Conservation (phyloP, 2,113 vertebrate genomes). For the Eptesicus fuscus region DNA sequence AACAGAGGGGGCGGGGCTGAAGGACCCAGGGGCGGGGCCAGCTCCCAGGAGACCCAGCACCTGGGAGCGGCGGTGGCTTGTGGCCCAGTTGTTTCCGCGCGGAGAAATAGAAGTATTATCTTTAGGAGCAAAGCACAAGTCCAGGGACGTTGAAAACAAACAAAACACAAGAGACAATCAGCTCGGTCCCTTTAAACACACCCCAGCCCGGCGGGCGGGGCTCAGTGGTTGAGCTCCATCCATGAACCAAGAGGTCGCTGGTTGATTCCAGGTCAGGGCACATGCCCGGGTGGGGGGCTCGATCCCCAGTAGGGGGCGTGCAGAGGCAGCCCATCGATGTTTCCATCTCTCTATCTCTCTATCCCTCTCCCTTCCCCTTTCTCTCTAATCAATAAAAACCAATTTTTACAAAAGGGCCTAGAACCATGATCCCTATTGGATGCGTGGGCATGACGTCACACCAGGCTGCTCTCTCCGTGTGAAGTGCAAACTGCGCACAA, state of each 20-base stretch:
- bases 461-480: not conserved
- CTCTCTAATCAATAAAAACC: no score
- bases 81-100: not conserved
- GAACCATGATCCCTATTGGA: not conserved
- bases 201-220: not conserved
- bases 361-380: no score
- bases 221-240: no score
- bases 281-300: no score
- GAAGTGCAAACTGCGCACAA: not conserved
- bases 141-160: not conserved
- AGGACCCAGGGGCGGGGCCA: not conserved
- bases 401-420: no score
- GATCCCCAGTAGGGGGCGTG: no score
- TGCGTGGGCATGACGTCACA: not conserved
- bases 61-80: not conserved
- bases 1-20: not conserved
- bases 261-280: no score
- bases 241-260: no score
- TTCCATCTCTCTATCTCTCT: no score
- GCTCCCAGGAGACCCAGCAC: not conserved
- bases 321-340: no score
- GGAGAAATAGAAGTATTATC: not conserved
- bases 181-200: not conserved
- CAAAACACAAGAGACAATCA: not conserved
- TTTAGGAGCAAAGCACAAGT: not conserved